Percentiles rank a stretch among this genome's conserved stretches.
These are phyloP conservation scores for Thyatira batis DNA, from an alignment of 2,888 invertebrate species.

Conservation along the genomic window DNA sequence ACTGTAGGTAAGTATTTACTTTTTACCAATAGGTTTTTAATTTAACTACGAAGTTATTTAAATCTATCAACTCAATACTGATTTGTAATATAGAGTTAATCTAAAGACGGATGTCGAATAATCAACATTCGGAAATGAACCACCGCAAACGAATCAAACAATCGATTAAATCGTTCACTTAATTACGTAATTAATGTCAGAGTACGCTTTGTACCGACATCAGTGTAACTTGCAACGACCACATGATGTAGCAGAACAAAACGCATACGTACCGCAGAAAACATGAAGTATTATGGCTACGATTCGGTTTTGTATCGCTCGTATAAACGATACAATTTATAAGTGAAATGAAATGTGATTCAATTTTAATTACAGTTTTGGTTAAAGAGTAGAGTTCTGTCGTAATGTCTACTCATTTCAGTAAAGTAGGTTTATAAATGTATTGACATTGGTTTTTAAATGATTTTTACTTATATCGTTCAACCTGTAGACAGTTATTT, in stretches of 20 bases:
- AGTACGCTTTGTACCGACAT: slow-evolving; percentile 36
- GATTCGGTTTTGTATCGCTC: slow-evolving; percentile 27
- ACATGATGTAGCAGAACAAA: slow-evolving; percentile 10
- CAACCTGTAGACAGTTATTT: too few relatives aligned
- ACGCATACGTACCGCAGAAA: slow-evolving; percentile 18
- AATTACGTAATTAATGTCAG: slow-evolving; percentile 71
- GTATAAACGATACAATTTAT: slow-evolving; percentile 15
- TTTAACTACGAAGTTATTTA: background rate
- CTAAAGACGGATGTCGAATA: slow-evolving; percentile 31
- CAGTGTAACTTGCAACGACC: slow-evolving; percentile 38
- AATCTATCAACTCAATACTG: background rate
- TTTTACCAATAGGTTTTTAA: background rate
- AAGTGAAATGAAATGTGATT: slow-evolving; percentile 2
- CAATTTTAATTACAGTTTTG: background rate
- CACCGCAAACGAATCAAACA: slow-evolving; percentile 65
- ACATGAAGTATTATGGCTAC: slow-evolving; percentile 29
- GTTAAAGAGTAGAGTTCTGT: background rate
- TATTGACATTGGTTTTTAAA: too few relatives aligned
- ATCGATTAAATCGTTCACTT: slow-evolving; percentile 70
- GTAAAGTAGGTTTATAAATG: too few relatives aligned
- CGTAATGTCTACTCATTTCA: background rate
- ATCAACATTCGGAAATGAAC: slow-evolving; percentile 43
- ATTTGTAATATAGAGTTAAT: slow-evolving; percentile 6
- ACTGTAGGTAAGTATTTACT: background rate
- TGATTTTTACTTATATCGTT: too few relatives aligned